A percentile compares a stretch with the other conserved stretches of the same genome.
phyloP scores from a whole-genome alignment of 2,113 vertebrate genomes.

The Tamias sibiricus region DNA sequence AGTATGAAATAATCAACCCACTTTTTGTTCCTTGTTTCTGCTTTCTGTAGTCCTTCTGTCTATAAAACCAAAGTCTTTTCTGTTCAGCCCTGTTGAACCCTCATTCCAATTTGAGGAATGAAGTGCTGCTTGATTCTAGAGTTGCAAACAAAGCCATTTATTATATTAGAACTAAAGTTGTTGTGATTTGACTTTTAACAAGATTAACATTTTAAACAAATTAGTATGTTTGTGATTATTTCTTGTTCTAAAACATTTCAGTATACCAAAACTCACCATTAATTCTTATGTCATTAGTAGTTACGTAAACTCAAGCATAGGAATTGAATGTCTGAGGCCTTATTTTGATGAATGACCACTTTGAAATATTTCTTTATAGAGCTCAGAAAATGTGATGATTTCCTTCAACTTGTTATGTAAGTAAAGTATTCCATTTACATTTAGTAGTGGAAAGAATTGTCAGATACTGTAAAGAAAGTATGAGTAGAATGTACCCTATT shows the following conservation, averaged over 20 bases:
- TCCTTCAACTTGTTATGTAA: not conserved
- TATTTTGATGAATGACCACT: slow-evolving; percentile 42
- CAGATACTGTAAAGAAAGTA: not conserved
- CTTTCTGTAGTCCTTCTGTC: not conserved
- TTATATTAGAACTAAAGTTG: not conserved
- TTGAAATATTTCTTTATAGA: slow-evolving; percentile 37
- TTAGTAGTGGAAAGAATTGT: not conserved
- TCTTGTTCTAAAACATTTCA: not conserved
- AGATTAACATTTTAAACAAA: not conserved
- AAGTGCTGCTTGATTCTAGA: not conserved
- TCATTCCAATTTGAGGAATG: not conserved
- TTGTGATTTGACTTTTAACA: not conserved
- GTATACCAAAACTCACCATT: not conserved
- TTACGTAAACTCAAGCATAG: not conserved
- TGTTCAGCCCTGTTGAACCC: not conserved
- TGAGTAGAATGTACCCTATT: not conserved
- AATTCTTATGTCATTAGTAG: not conserved
- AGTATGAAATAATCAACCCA: not conserved
- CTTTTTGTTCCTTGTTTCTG: not conserved
- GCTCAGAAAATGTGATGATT: slow-evolving; percentile 17
- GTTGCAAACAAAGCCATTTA: not conserved
- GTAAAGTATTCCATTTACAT: not conserved
- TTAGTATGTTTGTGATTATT: not conserved
- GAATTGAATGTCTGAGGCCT: not conserved
- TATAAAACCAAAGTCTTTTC: not conserved